Percentiles rank a stretch among this genome's conserved stretches.
Conservation (phyloP, 2,797 vertebrate species). For the Lagodon rhomboides region DNA sequence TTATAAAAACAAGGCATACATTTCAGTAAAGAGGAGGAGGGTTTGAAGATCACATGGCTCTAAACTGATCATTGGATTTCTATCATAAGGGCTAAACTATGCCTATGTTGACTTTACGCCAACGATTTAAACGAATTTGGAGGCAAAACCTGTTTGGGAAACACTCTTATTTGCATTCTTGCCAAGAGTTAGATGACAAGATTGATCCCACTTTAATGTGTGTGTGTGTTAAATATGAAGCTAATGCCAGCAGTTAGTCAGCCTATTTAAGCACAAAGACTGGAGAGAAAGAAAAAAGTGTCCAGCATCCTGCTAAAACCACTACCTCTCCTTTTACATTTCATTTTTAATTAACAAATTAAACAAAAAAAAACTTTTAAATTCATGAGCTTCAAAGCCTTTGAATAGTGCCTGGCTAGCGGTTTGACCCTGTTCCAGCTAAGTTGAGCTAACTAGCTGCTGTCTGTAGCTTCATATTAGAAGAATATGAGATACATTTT, state of each 20-base stretch:
- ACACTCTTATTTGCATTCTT: neutral
- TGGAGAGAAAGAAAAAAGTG: slow-evolving; percentile 8
- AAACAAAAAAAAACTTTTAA: neutral
- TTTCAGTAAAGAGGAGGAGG: slow-evolving; percentile 19
- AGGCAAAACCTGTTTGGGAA: slow-evolving; percentile 6
- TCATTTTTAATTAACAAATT: neutral
- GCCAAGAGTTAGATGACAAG: slow-evolving; percentile 18
- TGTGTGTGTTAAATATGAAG: slow-evolving; percentile 2
- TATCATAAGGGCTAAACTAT: slow-evolving; percentile 32
- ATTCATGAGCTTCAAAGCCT: neutral
- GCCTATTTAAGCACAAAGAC: slow-evolving; percentile 20
- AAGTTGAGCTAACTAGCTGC: neutral
- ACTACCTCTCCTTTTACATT: neutral
- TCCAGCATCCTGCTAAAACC: neutral
- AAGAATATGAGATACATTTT: neutral
- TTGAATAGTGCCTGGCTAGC: neutral
- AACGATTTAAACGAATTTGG: slow-evolving; percentile 27
- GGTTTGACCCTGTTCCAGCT: neutral
- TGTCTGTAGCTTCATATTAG: neutral
- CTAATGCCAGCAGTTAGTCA: neutral
- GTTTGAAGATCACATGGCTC: slow-evolving; percentile 17
- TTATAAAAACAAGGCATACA: slow-evolving; percentile 49
- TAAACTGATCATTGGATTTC: slow-evolving; percentile 28
- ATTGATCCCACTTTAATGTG: neutral
- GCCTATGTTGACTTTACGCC: slow-evolving; percentile 19